Conservation (phyloP, 2,888 invertebrate genomes). For the Drosophila nigritarsus region DNA sequence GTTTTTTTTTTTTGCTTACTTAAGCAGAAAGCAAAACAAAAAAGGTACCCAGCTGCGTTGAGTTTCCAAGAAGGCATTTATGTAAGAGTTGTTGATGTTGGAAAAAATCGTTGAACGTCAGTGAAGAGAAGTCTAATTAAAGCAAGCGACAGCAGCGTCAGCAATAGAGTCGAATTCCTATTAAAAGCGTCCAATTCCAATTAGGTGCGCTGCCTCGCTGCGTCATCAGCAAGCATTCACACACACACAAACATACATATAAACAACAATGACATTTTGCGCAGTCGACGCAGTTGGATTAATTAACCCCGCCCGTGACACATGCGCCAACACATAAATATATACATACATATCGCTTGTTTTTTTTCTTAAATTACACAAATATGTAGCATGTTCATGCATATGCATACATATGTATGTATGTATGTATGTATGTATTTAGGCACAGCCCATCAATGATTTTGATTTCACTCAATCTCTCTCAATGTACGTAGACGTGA, state of each 20-base stretch:
- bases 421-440: constrained; percentile 9
- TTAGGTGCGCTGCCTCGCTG: constrained; percentile 67
- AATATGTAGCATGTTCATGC: constrained; percentile 2
- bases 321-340: constrained; percentile 53
- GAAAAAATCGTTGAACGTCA: constrained; percentile 38
- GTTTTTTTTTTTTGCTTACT: constrained; percentile 37
- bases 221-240: constrained; percentile 57
- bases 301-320: constrained; percentile 80
- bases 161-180: constrained; percentile 68
- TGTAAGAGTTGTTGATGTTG: constrained; percentile 31
- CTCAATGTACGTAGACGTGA: neutral
- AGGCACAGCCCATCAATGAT: constrained; percentile 46
- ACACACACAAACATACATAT: constrained; percentile 14
- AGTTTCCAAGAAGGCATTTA: constrained; percentile 57
- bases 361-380: constrained; percentile 16
- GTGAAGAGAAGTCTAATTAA: constrained; percentile 64
- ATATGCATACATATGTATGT: neutral
- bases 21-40: constrained; percentile 43
- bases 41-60: constrained; percentile 27
- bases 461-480: constrained; percentile 38
- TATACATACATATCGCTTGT: constrained; percentile 15
- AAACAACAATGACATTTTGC: constrained; percentile 72
- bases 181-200: constrained; percentile 76
- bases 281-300: constrained; percentile 75
- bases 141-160: constrained; percentile 38